A percentile compares a stretch with the other conserved stretches of the same genome.
These are phyloP conservation scores for Melanotus villosus DNA, from an alignment of 2,888 invertebrate genomes.

Conservation along the genomic window DNA sequence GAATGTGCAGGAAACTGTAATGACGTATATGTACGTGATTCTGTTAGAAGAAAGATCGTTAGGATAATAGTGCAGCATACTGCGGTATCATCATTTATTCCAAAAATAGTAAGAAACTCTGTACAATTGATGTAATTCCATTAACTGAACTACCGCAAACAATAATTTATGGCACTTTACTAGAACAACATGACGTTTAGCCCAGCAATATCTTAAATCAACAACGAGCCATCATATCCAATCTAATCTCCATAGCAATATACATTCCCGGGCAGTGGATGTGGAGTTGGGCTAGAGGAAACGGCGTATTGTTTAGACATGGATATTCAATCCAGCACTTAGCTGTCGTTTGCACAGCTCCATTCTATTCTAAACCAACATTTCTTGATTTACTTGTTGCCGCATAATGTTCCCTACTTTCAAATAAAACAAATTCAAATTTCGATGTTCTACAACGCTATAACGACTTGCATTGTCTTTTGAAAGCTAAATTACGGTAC, in stretches of 20 bases:
- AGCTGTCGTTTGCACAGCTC: conserved; percentile 60
- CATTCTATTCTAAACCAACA: conserved; percentile 56
- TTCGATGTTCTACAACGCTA: background rate
- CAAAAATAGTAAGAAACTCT: background rate
- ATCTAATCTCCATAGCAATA: conserved; percentile 48
- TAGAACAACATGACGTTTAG: conserved; percentile 49
- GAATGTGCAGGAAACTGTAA: too few species aligned
- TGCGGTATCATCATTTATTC: background rate
- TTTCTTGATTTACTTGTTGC: conserved; percentile 61
- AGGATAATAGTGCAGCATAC: too few species aligned
- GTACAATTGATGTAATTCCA: conserved; percentile 42
- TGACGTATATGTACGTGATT: too few species aligned
- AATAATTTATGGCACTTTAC: conserved; percentile 48
- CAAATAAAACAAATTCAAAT: background rate
- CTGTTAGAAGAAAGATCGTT: too few species aligned
- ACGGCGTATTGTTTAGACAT: conserved; percentile 59
- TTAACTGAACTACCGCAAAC: conserved; percentile 44
- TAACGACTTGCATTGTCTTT: background rate
- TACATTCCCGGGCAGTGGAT: conserved; percentile 44
- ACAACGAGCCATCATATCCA: conserved; percentile 47
- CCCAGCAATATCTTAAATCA: conserved; percentile 48
- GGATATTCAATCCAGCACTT: conserved; percentile 60
- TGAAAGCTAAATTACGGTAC: too few species aligned
- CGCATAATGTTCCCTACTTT: conserved; percentile 20
- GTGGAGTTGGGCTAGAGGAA: conserved; percentile 39